A percentile compares a stretch with the other conserved stretches of the same genome.
phyloP scores from a whole-genome alignment of 2,888 invertebrate species.

The Blastobasis lacticolella region DNA sequence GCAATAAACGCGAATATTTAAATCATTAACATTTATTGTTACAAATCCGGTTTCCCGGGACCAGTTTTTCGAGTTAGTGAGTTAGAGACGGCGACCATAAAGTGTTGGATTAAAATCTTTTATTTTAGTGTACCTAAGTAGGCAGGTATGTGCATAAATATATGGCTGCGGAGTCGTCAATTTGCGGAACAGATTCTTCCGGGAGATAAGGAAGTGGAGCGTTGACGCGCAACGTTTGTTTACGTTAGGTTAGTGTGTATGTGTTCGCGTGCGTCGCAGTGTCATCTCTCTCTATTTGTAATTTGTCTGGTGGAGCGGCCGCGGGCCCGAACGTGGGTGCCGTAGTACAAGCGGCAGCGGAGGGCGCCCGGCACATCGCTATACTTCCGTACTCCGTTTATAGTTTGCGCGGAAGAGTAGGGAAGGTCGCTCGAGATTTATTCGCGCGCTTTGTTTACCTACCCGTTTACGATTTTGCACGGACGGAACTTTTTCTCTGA shows the following conservation, averaged over 20 bases:
- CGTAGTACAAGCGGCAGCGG: conserved; percentile 1
- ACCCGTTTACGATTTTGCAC: conserved; percentile 30
- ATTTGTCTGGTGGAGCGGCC: conserved; percentile 18
- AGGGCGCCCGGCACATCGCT: conserved; percentile 23
- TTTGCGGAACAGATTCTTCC: conserved; percentile 37
- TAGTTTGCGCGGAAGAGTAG: conserved; percentile 58
- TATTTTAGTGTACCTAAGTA: neutral
- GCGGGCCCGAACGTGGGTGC: conserved; percentile 17
- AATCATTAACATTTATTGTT: no score
- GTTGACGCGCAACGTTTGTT: conserved; percentile 29
- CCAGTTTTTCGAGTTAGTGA: no score
- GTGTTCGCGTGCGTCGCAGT: conserved; percentile 13
- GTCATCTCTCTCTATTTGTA: conserved; percentile 7
- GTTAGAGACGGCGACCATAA: no score
- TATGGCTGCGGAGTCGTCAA: conserved; percentile 12
- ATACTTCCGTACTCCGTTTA: conserved; percentile 61
- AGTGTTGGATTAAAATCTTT: conserved; percentile 1
- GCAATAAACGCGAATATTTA: neutral
- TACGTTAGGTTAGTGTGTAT: conserved; percentile 26
- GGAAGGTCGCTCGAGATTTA: conserved; percentile 47
- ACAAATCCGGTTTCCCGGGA: no score
- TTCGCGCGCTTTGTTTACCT: conserved; percentile 34
- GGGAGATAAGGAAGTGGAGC: conserved; percentile 50
- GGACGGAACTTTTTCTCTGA: conserved; percentile 22
- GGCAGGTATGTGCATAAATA: neutral